Conservation (phyloP, 1,140 invertebrate genomes). For the Drosophila nikananu region DNA sequence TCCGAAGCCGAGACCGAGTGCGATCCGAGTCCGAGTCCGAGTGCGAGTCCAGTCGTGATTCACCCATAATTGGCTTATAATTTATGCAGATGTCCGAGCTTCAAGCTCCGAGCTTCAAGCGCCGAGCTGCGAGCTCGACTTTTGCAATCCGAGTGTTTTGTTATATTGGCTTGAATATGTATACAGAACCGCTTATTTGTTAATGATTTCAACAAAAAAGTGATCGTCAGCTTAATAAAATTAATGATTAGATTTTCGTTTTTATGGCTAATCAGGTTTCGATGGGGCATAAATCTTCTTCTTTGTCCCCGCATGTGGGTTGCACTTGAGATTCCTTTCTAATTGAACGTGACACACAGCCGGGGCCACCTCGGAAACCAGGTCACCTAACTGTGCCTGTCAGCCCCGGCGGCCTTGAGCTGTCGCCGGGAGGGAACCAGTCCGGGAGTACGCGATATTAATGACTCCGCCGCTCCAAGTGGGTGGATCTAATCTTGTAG, state of each 20-base stretch:
- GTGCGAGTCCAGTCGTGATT: conserved; percentile 65
- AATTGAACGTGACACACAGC: conserved; percentile 71
- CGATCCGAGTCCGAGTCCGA: conserved; percentile 17
- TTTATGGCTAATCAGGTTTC: conserved; percentile 76
- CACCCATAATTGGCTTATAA: conserved; percentile 83
- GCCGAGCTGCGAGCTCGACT: conserved; percentile 29
- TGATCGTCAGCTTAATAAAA: conserved; percentile 82
- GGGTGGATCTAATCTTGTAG: conserved; percentile 60
- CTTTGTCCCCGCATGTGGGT: conserved; percentile 37
- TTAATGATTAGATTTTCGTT: conserved; percentile 75
- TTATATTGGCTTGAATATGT: conserved; percentile 57
- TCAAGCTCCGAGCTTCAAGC: background rate
- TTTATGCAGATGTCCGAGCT: conserved; percentile 67
- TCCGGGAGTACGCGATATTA: conserved; percentile 40
- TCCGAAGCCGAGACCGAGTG: conserved; percentile 10
- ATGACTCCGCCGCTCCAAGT: conserved; percentile 19
- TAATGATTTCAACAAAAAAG: conserved; percentile 83
- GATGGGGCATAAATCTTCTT: conserved; percentile 75
- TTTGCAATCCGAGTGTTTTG: conserved; percentile 63
- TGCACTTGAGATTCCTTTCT: conserved; percentile 81
- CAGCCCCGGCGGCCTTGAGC: conserved; percentile 45
- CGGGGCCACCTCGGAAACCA: conserved; percentile 54
- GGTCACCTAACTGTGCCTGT: conserved; percentile 68
- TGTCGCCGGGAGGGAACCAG: conserved; percentile 31
- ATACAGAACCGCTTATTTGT: conserved; percentile 78